Evolutionary conservation across 2,797 vertebrate species (phyloP).

Genomic region (Phataginus tricuspis): DNA sequence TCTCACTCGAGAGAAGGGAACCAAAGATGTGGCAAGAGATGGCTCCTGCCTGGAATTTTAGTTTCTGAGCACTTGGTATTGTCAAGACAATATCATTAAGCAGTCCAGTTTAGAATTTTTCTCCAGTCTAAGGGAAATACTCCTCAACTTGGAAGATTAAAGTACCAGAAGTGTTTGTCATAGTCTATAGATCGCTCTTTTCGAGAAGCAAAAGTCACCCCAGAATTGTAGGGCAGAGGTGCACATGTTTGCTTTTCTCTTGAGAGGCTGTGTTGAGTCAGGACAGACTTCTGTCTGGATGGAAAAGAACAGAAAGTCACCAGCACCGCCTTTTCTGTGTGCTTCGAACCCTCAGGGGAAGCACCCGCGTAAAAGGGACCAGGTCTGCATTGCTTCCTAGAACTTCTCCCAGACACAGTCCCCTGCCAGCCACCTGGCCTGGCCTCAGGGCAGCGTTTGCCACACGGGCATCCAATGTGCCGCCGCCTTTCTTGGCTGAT

Average conservation of each 20-base stretch:
- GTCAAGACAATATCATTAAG: neutral
- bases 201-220: neutral
- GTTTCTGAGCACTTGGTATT: neutral
- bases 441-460: no score
- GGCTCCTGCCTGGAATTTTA: neutral
- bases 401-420: neutral
- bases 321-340: neutral
- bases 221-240: neutral
- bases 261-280: neutral
- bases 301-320: neutral
- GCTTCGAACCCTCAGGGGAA: neutral
- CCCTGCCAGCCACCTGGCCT: neutral
- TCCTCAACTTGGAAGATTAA: neutral
- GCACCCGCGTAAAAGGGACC: neutral
- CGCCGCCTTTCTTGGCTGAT: neutral
- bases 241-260: neutral
- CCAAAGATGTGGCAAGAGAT: neutral
- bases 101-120: neutral
- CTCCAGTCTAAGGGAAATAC: neutral
- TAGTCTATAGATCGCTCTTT: neutral
- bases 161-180: neutral
- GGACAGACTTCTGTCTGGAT: neutral
- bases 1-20: neutral
- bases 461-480: fast-evolving
- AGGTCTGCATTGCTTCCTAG: neutral